Percentiles rank a stretch among this genome's conserved stretches.
Evolutionary conservation across 2,888 invertebrate species (phyloP).

Genomic region (Norana najaformis): DNA sequence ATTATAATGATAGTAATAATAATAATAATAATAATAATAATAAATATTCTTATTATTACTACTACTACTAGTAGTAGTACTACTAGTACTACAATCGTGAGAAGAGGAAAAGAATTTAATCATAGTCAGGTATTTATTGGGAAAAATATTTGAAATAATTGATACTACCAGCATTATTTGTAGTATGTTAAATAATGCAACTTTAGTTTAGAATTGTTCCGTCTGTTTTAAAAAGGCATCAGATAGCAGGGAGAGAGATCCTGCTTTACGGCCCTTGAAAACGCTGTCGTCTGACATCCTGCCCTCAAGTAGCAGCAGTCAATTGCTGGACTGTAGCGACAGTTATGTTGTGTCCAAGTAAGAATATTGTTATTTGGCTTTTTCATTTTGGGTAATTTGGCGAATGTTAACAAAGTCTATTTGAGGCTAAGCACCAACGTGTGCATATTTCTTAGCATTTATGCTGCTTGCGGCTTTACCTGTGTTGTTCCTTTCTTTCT

Average conservation of each 20-base stretch:
- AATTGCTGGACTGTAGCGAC: not conserved
- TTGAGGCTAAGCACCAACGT: not conserved
- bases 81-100: not conserved
- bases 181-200: not conserved
- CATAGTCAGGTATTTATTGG: not conserved
- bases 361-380: not conserved
- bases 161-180: not conserved
- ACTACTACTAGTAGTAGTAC: not conserved
- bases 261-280: not conserved
- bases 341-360: not conserved
- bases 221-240: not conserved
- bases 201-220: not conserved
- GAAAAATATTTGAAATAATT: not conserved
- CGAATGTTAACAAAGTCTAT: not conserved
- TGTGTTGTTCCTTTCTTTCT: not conserved
- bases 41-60: not conserved
- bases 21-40: too few species aligned
- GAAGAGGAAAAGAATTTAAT: not conserved
- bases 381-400: not conserved
- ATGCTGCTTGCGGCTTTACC: not conserved
- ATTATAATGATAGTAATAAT: too few species aligned
- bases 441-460: not conserved
- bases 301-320: not conserved
- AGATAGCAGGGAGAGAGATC: not conserved
- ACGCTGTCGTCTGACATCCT: constrained; percentile 6